Evolutionary conservation across 2,888 invertebrate species (phyloP).

Genomic region (Trissoscelio sp.): DNA sequence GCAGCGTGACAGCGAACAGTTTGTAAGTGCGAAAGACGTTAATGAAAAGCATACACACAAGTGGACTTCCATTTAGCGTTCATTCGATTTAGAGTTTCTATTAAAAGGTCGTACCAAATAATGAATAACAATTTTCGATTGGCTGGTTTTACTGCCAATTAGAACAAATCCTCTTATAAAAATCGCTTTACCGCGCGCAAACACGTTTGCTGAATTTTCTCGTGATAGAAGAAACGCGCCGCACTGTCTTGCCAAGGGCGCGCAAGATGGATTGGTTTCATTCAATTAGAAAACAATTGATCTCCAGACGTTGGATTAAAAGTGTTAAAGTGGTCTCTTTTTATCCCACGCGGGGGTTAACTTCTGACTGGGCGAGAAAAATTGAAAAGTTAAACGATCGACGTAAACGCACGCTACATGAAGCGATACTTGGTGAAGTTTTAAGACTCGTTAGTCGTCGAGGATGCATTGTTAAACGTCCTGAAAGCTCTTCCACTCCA

Average conservation of each 20-base stretch:
- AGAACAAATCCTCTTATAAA: constrained; percentile 18
- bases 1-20: constrained; percentile 26
- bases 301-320: constrained; percentile 31
- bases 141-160: constrained; percentile 15
- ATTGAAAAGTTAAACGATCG: constrained; percentile 49
- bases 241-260: constrained; percentile 8
- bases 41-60: constrained; percentile 49
- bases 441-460: constrained; percentile 46
- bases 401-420: no score
- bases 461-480: constrained; percentile 57
- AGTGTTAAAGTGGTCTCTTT: background rate
- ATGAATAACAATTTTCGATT: constrained; percentile 28
- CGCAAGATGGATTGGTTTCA: constrained; percentile 51
- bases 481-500: constrained; percentile 7
- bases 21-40: constrained; percentile 55
- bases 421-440: constrained; percentile 35
- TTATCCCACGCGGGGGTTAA: background rate
- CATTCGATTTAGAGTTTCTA: constrained; percentile 39
- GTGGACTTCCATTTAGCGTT: constrained; percentile 44
- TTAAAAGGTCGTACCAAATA: constrained; percentile 30
- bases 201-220: constrained; percentile 4
- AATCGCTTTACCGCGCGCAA: constrained; percentile 8
- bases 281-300: constrained; percentile 57
- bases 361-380: constrained; percentile 28
- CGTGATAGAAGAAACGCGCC: background rate